Base-by-base conservation (phyloP, 1,140 invertebrate genomes). In the Ptiloglossa arizonensis region DNA sequence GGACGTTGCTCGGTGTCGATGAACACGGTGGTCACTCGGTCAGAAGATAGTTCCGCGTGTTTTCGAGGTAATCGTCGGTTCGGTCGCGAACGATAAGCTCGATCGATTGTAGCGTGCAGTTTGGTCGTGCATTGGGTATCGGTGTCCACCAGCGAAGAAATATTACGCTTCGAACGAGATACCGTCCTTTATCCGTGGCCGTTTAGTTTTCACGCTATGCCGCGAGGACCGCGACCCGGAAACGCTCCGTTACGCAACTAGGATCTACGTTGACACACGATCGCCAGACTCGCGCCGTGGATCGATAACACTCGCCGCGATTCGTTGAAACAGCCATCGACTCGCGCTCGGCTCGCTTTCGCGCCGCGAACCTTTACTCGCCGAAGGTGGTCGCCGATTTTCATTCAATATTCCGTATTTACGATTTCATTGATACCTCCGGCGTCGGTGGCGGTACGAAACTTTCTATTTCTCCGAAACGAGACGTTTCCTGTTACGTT, bases 181-280 rank as follows among this genome's bases (percentile, higher is more conserved):
- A 75, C 41, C 73, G 50, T 9, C 15, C 29, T 35, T 68, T 75
- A 57, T 68, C 67, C 38, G 15, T 29, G 27, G 35, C 29, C 48
- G 38, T 75, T 68, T 64, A 73, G 71, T 66, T 73, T 73, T 73
- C 71, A 57, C 15, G 59, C 3, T 32, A 22, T 29, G 27, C 29
- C 35, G 57, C 35, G 68, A 59, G 41, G 29, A 69, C 22, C 54
- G 54, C 54, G 64, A 48, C 54, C 73, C 73, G 73, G 73, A 76
- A 76, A 35, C n/a, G 22, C 64, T 19, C 5, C 29, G 41, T 76
- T 76, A 50, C 63, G 50, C 63, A 57, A 75, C 64, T 38, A 56
- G 63, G 64, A 75, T 48, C 22, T 19, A n/a, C 52, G 64, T 68
- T 68, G 52, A 67, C 62, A 75, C 63, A 67, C 46, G 72, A 66